Evolutionary conservation across 2,113 vertebrate genomes (phyloP).

Genomic region (Aythya baeri): DNA sequence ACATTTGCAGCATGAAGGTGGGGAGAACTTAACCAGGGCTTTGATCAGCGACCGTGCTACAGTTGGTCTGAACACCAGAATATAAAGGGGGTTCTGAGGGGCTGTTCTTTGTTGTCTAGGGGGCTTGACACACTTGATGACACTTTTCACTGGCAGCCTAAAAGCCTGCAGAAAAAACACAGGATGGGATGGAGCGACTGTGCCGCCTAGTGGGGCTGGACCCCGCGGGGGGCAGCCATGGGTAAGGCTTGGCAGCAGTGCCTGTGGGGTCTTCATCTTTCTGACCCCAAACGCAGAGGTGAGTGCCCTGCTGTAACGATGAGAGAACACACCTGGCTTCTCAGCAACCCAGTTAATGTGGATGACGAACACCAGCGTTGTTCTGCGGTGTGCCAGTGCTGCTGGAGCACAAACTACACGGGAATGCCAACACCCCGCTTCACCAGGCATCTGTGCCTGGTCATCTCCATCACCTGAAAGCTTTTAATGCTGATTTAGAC

Average conservation of each 20-base stretch:
- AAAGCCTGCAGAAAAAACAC: not conserved
- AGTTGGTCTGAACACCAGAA: not conserved
- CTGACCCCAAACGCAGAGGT: accelerated
- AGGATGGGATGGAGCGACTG: not conserved
- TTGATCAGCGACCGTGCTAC: not conserved
- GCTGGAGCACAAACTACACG: not conserved
- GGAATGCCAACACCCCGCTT: accelerated
- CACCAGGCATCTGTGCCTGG: not conserved
- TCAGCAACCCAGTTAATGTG: not conserved
- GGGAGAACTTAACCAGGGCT: not conserved
- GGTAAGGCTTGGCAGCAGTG: accelerated
- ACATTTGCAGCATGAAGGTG: not conserved
- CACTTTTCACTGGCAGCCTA: not conserved
- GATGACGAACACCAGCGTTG: not conserved
- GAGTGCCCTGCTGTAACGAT: not conserved
- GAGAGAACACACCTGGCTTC: not conserved
- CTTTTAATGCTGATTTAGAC: not conserved
- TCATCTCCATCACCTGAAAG: not conserved
- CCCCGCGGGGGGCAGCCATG: too few species aligned
- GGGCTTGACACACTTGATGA: not conserved
- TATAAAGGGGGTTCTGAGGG: not conserved
- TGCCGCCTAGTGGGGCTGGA: not conserved
- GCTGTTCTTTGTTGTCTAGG: not conserved
- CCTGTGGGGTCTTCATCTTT: not conserved
- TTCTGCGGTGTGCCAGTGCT: not conserved